A percentile compares a stretch with the other conserved stretches of the same genome.
phyloP scores from a whole-genome alignment of 2,888 invertebrate genomes.

The Cheilosia impressa region DNA sequence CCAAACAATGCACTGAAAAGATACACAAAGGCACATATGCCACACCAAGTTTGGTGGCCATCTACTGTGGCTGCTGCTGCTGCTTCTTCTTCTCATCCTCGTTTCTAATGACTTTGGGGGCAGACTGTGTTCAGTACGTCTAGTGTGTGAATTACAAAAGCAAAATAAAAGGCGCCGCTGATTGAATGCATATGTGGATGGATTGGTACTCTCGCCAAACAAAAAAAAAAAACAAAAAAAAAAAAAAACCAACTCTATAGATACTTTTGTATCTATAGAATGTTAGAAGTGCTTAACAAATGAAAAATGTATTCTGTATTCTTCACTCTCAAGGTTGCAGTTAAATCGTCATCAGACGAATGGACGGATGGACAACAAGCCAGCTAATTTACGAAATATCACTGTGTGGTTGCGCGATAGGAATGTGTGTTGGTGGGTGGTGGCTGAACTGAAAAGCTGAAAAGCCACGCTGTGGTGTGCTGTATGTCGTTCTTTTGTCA shows the following conservation, averaged over 20 bases:
- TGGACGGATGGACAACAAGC: slow-evolving; percentile 63
- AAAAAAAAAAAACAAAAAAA: not conserved
- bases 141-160: slow-evolving; percentile 62
- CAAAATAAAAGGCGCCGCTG: slow-evolving; percentile 70
- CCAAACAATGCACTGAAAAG: slow-evolving; percentile 40
- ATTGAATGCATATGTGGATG: slow-evolving; percentile 70
- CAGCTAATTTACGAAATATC: slow-evolving; percentile 69
- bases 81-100: not conserved
- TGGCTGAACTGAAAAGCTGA: slow-evolving; percentile 41
- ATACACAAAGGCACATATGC: slow-evolving; percentile 1
- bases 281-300: slow-evolving; percentile 70
- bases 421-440: slow-evolving; percentile 40
- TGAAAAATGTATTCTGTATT: slow-evolving; percentile 59
- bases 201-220: slow-evolving; percentile 41
- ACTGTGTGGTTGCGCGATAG: slow-evolving; percentile 28
- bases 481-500: slow-evolving; percentile 68
- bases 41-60: slow-evolving; percentile 34
- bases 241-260: slow-evolving; percentile 27
- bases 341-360: slow-evolving; percentile 68
- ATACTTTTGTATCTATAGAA: slow-evolving; percentile 50
- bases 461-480: slow-evolving; percentile 41
- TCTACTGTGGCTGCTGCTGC: slow-evolving; percentile 9
- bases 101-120: slow-evolving; percentile 41
- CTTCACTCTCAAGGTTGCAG: slow-evolving; percentile 72
- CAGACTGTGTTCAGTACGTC: not conserved